Evolutionary conservation across 2,797 vertebrate genomes (phyloP), one percentile per base, ranked within the genome.

Genomic region (Oophaga sylvatica): DNA sequence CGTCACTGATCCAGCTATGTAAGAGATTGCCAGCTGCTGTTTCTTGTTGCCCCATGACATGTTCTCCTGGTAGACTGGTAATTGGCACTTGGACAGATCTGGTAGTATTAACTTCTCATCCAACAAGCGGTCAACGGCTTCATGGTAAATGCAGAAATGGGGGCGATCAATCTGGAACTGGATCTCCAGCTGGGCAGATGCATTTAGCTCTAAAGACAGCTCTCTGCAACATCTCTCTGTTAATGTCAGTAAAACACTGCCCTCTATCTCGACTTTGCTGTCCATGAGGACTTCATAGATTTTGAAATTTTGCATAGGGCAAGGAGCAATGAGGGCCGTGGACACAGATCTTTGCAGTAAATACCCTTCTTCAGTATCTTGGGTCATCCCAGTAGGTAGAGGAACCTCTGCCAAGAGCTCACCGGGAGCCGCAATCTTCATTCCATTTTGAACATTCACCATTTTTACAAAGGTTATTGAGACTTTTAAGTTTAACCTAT

Each of bases 161-260:
- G 94, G n/a, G 4, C 95, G 96, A 82, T 97, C 92, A 0, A 97
- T 90, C 90, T 98, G 97, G 92, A 98, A 98, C 93, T 98, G 97
- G 79, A 98, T 93, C 90, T 98, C 97, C 94, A 97, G 93, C n/a
- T 91, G 53, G 57, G 90, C 87, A 0, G 81, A 90, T 9, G 92
- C 84, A 35, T 91, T 90, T 0, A 88, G 80, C 89, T 90, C 70
- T 35, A 98, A 95, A 0, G 88, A 84, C 41, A 97, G 93, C 73
- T 96, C 96, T 0, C 29, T 56, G 88, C 96, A 97, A 90, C 96
- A 97, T 15, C 90, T 94, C 60, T 92, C 89, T 0, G 96, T 95
- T 81, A 98, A 92, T 35, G 93, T 91, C 3, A 98, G 91, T 91
- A 94, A 94, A 71, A 97, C 79, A 57, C 91, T 90, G 68, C 91